phyloP scores from a whole-genome alignment of 1,140 invertebrate genomes.

The Drosophila obscura region DNA sequence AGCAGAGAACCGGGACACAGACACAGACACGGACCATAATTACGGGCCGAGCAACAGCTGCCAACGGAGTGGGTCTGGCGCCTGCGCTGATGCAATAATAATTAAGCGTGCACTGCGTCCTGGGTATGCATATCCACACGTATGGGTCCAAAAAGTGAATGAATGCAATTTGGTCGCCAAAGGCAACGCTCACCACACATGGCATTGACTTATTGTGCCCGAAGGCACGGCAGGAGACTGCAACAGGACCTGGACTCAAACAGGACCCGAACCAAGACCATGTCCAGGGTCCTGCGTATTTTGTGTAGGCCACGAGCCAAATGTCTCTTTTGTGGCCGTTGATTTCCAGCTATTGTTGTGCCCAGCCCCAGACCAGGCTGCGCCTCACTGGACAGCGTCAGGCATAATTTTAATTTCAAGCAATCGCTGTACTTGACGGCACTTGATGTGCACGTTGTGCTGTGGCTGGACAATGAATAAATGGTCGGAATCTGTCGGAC shows the following conservation, averaged over 20 bases:
- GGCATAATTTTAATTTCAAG: conserved; percentile 77
- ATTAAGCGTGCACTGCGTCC: conserved; percentile 63
- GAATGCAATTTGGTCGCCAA: conserved; percentile 25
- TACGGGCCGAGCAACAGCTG: conserved; percentile 52
- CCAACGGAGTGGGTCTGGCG: conserved; percentile 37
- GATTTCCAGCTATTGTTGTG: conserved; percentile 76
- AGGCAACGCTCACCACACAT: conserved; percentile 42
- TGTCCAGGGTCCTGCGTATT: conserved; percentile 6
- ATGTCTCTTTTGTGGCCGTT: conserved; percentile 74
- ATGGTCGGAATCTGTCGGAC: conserved; percentile 2
- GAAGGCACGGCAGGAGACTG: conserved; percentile 18
- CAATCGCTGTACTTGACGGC: conserved; percentile 72
- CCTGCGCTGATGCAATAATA: conserved; percentile 77
- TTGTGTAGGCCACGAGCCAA: conserved; percentile 46
- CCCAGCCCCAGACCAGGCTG: conserved; percentile 6
- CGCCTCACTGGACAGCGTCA: conserved; percentile 55
- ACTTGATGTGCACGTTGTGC: conserved; percentile 50
- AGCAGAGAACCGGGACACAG: conserved; percentile 14
- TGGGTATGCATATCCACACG: not conserved
- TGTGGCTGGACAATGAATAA: conserved; percentile 22
- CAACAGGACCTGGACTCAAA: conserved; percentile 9
- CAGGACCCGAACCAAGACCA: not conserved
- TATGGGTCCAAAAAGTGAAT: conserved; percentile 30
- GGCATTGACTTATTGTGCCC: conserved; percentile 69
- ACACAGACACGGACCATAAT: conserved; percentile 46